Evolutionary conservation across 2,888 invertebrate genomes (phyloP), one percentile per base, ranked within the genome.

Genomic region (Malachius bipustulatus): DNA sequence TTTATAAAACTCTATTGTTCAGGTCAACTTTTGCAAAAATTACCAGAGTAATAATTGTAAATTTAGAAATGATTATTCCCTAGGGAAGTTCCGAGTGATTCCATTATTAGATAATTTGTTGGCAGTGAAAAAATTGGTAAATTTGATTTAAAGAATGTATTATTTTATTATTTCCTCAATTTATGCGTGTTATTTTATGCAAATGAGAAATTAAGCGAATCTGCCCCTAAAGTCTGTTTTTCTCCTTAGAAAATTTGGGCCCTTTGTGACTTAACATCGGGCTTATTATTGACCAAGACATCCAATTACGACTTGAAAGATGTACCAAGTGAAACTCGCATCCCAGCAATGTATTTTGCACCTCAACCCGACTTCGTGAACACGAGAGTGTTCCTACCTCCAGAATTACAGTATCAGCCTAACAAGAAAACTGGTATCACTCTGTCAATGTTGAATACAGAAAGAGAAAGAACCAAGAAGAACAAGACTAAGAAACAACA

Each of bases 231-330:
- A n/a, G n/a, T n/a, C n/a, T n/a, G n/a, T n/a, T n/a, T n/a, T 36
- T 39, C 24, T 38, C 26, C 13, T 41, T 49, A 94, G 90, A 94
- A 91, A 83, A 66, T 97, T 59, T 97, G 94, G 84, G 87, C 94
- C 15, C 77, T 90, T 35, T 94, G 94, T 69, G 97, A 97, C 70
- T 69, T 97, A 45, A 87, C 93, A 10, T 79, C 91, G 69, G 84
- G 88, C 32, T 72, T 97, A 52, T 77, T 97, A 48, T 75, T 85
- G 66, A 75, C 85, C 37, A 89, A 90, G 57, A 82, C 88, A 32
- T 73, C 79, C 35, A 83, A 77, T 56, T 90, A 87, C 65, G 90
- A 91, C 55, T 69, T 87, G 65, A 88, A 87, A 60, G 90, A 91
- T 55, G 85, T 85, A 60, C 82, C 87, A 4, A 74, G 82, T 27